Evolutionary conservation across 1,140 invertebrate species (phyloP), one percentile per base, ranked within the genome.

Genomic region (Lanistes nyassanus): DNA sequence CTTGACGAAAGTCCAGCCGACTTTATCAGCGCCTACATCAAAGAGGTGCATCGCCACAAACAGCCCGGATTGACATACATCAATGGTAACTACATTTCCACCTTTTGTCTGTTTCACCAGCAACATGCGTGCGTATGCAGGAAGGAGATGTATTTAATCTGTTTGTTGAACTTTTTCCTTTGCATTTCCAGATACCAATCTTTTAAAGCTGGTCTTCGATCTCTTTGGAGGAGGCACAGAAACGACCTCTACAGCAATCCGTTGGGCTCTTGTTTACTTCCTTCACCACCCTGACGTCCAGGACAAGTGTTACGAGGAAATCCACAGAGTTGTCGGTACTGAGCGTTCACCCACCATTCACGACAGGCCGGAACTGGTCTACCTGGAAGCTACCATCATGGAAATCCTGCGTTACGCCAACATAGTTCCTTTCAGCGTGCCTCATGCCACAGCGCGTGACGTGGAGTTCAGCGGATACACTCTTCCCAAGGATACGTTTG

Each of bases 171-270:
- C n/a, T n/a, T n/a, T n/a, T 13, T 9, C 6, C 21, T n/a, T n/a
- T 69, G 7, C 53, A 51, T 42, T 68, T 65, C 70, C 75, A 84
- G 83, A 80, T 29, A 70, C 79, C 13, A 76, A 82, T n/a, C 70
- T 84, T 16, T 39, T 71, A 13, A 26, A 36, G 23, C 64, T 76
- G 19, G 76, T 87, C 16, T 26, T 70, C 29, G 96, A 98, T 88
- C 90, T 98, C 74, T 96, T 96, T 83, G 95, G 95, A 0, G 96
- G 96, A 31, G 95, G 95, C 0, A 92, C 95, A 23, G 97, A 98
- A 84, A 98, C 96, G 0, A 94, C 95, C 0, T 88, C 95, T 37
- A 93, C 94, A 0, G 95, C 96, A 0, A 85, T 98, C 19, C 91
- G 93, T 34, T 98, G 97, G 97, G 94, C 95, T 79, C 88, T 97